phyloP scores from a whole-genome alignment of 2,113 vertebrate genomes.

The Jacana jacana region DNA sequence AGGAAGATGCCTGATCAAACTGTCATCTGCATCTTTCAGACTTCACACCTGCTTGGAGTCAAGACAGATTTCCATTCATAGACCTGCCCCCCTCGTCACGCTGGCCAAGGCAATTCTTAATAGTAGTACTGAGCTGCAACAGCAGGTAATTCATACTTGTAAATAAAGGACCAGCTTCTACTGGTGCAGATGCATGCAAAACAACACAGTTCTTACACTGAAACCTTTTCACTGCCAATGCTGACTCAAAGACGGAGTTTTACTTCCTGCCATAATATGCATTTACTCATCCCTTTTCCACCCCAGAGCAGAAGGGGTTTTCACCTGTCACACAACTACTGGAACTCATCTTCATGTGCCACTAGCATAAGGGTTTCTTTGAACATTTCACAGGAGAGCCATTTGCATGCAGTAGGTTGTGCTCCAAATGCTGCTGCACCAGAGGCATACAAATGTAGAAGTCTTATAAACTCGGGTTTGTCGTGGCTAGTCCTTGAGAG shows the following conservation, averaged over 20 bases:
- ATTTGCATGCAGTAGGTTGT: constrained; percentile 1
- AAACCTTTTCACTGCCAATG: constrained; percentile 44
- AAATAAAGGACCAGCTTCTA: constrained; percentile 37
- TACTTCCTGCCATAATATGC: constrained; percentile 16
- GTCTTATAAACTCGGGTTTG: constrained; percentile 10
- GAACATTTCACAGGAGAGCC: not conserved
- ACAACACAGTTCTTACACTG: constrained; percentile 16
- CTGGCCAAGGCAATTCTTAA: constrained; percentile 39
- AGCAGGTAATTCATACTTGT: constrained; percentile 49
- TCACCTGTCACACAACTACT: constrained; percentile 33
- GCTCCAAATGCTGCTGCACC: constrained; percentile 6
- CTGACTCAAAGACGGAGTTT: not conserved
- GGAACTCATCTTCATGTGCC: not conserved
- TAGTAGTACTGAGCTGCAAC: constrained; percentile 33
- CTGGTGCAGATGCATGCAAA: constrained; percentile 33
- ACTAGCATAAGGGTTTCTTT: constrained; percentile 18
- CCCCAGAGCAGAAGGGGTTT: constrained; percentile 14
- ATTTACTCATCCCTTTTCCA: constrained; percentile 16
- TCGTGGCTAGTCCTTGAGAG: not conserved
- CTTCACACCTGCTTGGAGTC: constrained; percentile 55
- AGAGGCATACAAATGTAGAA: constrained; percentile 39
- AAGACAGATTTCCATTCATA: constrained; percentile 46
- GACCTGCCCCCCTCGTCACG: not conserved
- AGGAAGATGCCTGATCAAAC: not conserved
- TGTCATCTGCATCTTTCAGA: constrained; percentile 32